phyloP scores from a whole-genome alignment of 2,113 vertebrate genomes.

The Pleuronectes platessa region DNA sequence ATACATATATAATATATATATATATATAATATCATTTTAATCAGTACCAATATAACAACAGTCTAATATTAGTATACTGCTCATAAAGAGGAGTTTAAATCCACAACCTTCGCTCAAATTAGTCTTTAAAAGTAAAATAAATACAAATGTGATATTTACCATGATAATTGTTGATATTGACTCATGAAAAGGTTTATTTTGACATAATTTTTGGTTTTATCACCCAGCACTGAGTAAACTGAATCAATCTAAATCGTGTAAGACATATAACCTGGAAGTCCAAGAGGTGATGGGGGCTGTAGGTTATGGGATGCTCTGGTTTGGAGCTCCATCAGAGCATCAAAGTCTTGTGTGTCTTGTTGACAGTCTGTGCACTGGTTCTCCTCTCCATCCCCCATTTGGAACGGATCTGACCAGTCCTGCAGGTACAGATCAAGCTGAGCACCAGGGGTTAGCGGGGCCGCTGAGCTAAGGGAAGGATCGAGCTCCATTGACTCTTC shows the following conservation, averaged over 20 bases:
- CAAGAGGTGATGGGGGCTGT: conserved; percentile 49
- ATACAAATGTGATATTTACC: too few relatives aligned
- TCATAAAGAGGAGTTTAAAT: too few relatives aligned
- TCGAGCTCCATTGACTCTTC: conserved; percentile 73
- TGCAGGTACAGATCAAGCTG: conserved; percentile 65
- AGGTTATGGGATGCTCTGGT: conserved; percentile 24
- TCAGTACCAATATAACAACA: too few relatives aligned
- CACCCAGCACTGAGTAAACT: neutral
- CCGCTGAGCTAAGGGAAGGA: conserved; percentile 61
- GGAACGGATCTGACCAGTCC: conserved; percentile 53
- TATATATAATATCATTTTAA: too few relatives aligned
- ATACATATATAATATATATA: too few relatives aligned
- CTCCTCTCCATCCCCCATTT: conserved; percentile 8
- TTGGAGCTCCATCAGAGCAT: conserved; percentile 51
- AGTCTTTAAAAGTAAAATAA: too few relatives aligned
- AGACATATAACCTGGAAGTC: conserved; percentile 65
- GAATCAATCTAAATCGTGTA: neutral
- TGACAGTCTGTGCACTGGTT: conserved; percentile 15
- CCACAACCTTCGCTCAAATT: too few relatives aligned
- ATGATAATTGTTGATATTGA: too few relatives aligned
- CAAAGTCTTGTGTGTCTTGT: conserved; percentile 20
- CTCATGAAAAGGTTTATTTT: too few relatives aligned
- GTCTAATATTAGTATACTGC: too few relatives aligned
- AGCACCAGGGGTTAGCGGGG: conserved; percentile 71
- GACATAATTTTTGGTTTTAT: too few relatives aligned